phyloP scores from a whole-genome alignment of 2,888 invertebrate species.

The Frankliniella intonsa region DNA sequence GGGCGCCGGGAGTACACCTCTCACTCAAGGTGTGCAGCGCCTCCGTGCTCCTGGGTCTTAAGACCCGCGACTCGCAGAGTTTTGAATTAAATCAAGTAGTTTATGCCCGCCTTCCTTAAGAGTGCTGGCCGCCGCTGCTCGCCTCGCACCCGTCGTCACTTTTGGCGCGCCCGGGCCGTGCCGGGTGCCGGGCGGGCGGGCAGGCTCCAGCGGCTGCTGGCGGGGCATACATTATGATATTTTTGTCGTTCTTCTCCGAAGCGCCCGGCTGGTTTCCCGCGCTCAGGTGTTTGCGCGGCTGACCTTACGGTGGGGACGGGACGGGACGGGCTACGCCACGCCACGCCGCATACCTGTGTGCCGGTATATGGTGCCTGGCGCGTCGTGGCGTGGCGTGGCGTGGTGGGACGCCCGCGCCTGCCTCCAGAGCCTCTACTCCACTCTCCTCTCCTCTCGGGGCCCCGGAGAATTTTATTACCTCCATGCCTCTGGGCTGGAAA shows the following conservation, averaged over 20 bases:
- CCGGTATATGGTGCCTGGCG: no score
- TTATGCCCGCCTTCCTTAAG: neutral
- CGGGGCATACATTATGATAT: no score
- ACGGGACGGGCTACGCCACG: no score
- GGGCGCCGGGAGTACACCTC: neutral
- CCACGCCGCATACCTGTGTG: no score
- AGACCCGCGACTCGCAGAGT: neutral
- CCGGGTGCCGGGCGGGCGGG: no score
- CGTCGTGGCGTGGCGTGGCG: no score
- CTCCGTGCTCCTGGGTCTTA: neutral
- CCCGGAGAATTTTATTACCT: neutral
- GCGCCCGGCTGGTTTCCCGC: no score
- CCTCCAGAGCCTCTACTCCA: neutral
- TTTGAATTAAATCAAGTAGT: neutral
- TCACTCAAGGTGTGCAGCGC: neutral
- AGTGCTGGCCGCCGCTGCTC: neutral
- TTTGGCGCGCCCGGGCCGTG: neutral
- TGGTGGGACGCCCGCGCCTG: no score
- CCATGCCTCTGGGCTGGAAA: neutral
- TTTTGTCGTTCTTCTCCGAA: no score
- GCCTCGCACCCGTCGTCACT: neutral
- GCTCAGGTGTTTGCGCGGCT: no score
- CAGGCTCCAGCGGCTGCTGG: no score
- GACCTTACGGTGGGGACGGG: no score
- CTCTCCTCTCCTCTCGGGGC: neutral